These are phyloP conservation scores for Oreotragus oreotragus DNA, from an alignment of 2,113 vertebrate species.

Conservation along the genomic window DNA sequence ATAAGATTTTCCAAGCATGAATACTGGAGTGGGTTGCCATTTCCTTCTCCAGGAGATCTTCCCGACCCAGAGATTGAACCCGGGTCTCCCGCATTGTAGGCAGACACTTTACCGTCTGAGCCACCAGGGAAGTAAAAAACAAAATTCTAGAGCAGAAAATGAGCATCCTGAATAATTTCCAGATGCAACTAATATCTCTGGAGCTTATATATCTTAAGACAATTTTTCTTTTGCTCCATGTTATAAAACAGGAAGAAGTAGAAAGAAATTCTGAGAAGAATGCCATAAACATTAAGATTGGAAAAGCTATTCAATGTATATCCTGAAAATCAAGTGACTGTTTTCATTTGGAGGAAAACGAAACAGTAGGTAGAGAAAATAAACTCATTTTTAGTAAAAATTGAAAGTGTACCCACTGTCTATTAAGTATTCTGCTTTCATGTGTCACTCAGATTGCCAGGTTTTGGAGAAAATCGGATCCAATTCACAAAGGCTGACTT, in stretches of 20 bases:
- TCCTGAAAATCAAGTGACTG: background rate
- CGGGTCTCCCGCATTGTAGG: background rate
- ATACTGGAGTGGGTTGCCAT: background rate
- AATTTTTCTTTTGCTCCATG: background rate
- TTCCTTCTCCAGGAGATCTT: background rate
- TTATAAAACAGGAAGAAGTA: background rate
- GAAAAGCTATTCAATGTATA: background rate
- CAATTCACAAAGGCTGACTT: background rate
- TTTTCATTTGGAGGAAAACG: slow-evolving; percentile 9
- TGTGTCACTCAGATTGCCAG: background rate
- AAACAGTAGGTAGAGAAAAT: slow-evolving; percentile 13
- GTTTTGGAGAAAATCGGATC: background rate
- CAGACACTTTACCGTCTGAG: background rate
- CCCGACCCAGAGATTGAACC: background rate
- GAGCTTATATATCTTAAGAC: background rate
- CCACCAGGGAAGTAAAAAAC: background rate
- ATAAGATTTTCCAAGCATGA: too few relatives aligned
- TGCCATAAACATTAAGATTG: background rate
- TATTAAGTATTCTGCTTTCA: background rate
- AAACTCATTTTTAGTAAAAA: slow-evolving; percentile 7
- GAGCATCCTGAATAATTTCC: background rate
- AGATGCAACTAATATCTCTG: background rate
- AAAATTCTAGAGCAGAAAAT: background rate
- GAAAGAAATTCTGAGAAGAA: background rate
- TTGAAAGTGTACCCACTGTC: background rate